phyloP scores from a whole-genome alignment of 2,797 vertebrate genomes.

The Apogon talboti region DNA sequence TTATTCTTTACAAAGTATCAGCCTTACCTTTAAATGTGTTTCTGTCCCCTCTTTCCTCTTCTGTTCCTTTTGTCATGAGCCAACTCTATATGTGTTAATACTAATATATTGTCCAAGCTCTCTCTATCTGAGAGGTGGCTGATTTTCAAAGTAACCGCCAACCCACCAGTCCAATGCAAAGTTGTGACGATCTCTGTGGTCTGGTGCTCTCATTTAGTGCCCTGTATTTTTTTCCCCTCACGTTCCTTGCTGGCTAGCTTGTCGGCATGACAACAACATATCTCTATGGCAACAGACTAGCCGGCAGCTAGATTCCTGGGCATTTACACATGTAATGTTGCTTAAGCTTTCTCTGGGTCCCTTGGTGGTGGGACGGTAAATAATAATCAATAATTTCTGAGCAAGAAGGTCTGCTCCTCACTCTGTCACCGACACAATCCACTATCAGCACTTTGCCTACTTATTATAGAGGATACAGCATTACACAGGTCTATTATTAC shows the following conservation, averaged over 20 bases:
- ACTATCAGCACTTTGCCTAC: not conserved
- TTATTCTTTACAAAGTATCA: conserved; percentile 50
- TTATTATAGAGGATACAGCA: not conserved
- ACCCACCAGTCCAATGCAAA: conserved; percentile 25
- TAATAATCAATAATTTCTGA: conserved; percentile 39
- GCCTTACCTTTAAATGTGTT: conserved; percentile 42
- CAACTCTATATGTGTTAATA: conserved; percentile 49
- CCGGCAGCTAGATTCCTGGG: conserved; percentile 50
- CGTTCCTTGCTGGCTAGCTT: conserved; percentile 53
- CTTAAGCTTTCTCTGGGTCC: conserved; percentile 32
- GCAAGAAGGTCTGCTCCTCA: not conserved
- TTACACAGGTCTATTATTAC: not conserved
- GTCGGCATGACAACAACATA: conserved; percentile 78
- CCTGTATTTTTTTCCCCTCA: conserved; percentile 36
- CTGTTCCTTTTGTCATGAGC: conserved; percentile 45
- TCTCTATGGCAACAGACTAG: conserved; percentile 77
- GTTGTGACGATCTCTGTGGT: conserved; percentile 41
- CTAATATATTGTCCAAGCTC: conserved; percentile 30
- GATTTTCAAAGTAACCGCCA: conserved; percentile 40
- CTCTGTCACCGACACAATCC: conserved; percentile 7
- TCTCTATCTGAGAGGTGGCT: conserved; percentile 36
- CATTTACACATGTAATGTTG: conserved; percentile 54
- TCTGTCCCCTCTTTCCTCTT: conserved; percentile 9
- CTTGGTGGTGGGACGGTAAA: conserved; percentile 25
- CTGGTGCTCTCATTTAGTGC: conserved; percentile 38